Evolutionary conservation across 2,888 invertebrate species (phyloP), one percentile per base, ranked within the genome.

Genomic region (Sminthurinus aureus): DNA sequence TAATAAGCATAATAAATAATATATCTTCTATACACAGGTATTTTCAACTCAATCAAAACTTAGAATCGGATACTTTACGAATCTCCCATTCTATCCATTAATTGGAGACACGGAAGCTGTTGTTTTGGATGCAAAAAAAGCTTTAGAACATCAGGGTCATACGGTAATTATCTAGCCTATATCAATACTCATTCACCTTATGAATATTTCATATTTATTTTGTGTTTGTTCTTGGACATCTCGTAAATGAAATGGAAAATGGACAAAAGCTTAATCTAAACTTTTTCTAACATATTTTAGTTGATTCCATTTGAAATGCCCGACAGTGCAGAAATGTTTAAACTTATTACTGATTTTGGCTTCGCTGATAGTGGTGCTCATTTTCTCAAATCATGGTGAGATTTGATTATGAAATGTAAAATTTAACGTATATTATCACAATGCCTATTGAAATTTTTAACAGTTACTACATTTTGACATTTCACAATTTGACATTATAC

Each of bases 41-140:
- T 66, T 82, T 18, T 50, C 18, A 64, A 84, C 83, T 12, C 51
- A 66, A 15, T 58, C 26, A 12, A 86, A 84, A 24, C 86, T 89
- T 64, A 85, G 86, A 15, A 90, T 91, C 79, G 91, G 91, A 64
- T 91, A 90, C 85, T 90, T 89, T 84, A 88, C 89, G 0, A 84
- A 89, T 50, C 89, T 90, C 81, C 90, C 90, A n/a, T 90, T 89
- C 83, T 89, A 90, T 84, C 89, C 89, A 11, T 87, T 90, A 0
- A 90, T 90, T 18, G 91, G 91, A 2, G 90, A 90, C 83, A 89
- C 87, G 8, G 85, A 87, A 67, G 84, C 89, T 6, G 89, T 90
- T 71, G 89, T 90, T n/a, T 38, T 86, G 22, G 86, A 88, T 77
- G 89, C 89, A 0, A 89, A 87, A 71, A 66, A 83, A 38, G 86